Conservation (phyloP, 2,888 invertebrate species). For the Lamellibrachia columna region DNA sequence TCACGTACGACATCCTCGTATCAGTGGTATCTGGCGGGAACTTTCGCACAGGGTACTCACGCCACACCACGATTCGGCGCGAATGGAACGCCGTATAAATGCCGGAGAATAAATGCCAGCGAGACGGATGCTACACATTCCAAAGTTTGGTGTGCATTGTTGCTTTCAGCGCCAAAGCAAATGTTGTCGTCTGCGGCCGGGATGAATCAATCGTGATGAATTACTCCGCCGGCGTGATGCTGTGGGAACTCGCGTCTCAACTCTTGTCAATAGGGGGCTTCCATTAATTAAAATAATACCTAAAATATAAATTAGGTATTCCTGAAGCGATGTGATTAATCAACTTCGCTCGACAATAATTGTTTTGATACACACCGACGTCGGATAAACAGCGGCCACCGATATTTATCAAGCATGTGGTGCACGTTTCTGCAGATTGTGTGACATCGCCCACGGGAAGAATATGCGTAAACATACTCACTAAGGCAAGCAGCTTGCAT, state of each 20-base stretch:
- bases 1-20: neutral
- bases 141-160: slow-evolving; percentile 11
- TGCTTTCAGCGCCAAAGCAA: neutral
- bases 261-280: neutral
- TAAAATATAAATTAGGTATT: neutral
- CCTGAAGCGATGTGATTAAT: neutral
- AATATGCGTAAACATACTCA: neutral
- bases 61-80: neutral
- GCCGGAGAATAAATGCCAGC: neutral
- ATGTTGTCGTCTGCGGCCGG: neutral
- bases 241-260: neutral
- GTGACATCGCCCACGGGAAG: neutral
- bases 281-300: slow-evolving; percentile 10
- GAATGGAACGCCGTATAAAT: neutral
- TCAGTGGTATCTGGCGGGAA: neutral
- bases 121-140: slow-evolving; percentile 11
- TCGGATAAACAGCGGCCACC: neutral
- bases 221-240: neutral
- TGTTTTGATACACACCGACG: neutral
- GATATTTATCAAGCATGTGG: neutral
- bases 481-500: neutral
- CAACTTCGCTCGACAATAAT: neutral
- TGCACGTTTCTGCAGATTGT: neutral
- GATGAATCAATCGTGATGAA: neutral
- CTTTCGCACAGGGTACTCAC: neutral